phyloP scores from a whole-genome alignment of 2,797 vertebrate species.

The Acanthiza pusilla region DNA sequence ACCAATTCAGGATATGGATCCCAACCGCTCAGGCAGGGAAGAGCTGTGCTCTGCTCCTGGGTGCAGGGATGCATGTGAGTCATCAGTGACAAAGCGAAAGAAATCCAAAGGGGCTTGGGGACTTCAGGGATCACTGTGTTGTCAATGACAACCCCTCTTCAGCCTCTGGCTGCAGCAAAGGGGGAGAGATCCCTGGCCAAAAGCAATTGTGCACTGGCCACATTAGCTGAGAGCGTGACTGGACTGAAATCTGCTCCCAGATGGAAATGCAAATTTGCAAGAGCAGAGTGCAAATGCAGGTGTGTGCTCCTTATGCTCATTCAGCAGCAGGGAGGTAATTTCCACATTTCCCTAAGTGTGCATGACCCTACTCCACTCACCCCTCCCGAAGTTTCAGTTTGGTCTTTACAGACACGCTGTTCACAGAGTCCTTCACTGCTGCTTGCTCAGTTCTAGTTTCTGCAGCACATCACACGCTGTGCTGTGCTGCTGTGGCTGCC shows the following conservation, averaged over 20 bases:
- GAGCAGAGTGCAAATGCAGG: neutral
- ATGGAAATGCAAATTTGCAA: neutral
- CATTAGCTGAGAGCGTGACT: neutral
- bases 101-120: neutral
- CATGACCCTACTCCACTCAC: neutral
- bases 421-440: neutral
- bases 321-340: neutral
- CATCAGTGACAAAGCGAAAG: neutral
- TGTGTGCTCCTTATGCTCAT: neutral
- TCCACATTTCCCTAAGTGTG: neutral
- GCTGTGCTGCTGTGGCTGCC: neutral
- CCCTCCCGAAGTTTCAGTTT: accelerated
- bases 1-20: neutral
- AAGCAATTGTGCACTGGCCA: neutral
- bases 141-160: neutral
- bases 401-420: neutral
- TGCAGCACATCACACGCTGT: neutral
- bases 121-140: neutral
- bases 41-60: neutral
- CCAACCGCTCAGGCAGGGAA: accelerated
- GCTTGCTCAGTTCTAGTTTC: neutral
- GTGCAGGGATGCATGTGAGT: neutral
- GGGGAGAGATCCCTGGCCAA: neutral
- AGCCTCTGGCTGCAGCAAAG: neutral
- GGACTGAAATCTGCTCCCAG: neutral